Percentiles rank a stretch among this genome's conserved stretches.
Evolutionary conservation across 1,140 invertebrate genomes (phyloP).

Genomic region (Prorops nasuta): DNA sequence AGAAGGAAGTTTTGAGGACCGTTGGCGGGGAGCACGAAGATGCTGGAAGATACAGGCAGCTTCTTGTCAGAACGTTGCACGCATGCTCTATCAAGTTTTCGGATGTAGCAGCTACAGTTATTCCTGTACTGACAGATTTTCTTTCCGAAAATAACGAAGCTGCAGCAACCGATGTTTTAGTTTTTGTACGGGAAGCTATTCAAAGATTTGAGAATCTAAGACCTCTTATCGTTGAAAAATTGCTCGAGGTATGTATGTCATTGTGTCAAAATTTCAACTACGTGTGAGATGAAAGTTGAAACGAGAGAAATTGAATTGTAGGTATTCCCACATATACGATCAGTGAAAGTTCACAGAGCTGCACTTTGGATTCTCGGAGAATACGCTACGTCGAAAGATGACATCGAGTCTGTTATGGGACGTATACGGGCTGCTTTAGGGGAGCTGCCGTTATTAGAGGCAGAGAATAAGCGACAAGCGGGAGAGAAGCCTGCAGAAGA

Average conservation of each 20-base stretch:
- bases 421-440: constrained; percentile 77
- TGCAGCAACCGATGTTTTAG: constrained; percentile 90
- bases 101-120: constrained; percentile 90
- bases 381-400: constrained; percentile 77
- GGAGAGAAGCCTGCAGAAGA: constrained; percentile 63
- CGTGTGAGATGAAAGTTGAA: too few relatives aligned
- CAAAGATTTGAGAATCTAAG: constrained; percentile 85
- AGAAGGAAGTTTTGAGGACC: constrained; percentile 93
- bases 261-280: background rate
- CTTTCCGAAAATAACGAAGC: constrained; percentile 93
- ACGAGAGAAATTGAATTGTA: constrained; percentile 13
- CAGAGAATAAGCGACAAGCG: constrained; percentile 73
- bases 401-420: constrained; percentile 79
- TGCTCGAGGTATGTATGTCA: constrained; percentile 59
- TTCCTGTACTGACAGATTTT: constrained; percentile 94
- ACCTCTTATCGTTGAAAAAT: constrained; percentile 69
- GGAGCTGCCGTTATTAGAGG: constrained; percentile 87
- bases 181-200: constrained; percentile 93
- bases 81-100: constrained; percentile 97
- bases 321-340: constrained; percentile 77
- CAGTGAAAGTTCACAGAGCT: constrained; percentile 84
- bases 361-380: constrained; percentile 98
- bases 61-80: constrained; percentile 93
- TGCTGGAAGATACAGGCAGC: constrained; percentile 92
- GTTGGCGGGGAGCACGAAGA: constrained; percentile 92